Percentiles rank a stretch among this genome's conserved stretches.
Evolutionary conservation across 2,888 invertebrate species (phyloP).

Genomic region (Diogma glabrata): DNA sequence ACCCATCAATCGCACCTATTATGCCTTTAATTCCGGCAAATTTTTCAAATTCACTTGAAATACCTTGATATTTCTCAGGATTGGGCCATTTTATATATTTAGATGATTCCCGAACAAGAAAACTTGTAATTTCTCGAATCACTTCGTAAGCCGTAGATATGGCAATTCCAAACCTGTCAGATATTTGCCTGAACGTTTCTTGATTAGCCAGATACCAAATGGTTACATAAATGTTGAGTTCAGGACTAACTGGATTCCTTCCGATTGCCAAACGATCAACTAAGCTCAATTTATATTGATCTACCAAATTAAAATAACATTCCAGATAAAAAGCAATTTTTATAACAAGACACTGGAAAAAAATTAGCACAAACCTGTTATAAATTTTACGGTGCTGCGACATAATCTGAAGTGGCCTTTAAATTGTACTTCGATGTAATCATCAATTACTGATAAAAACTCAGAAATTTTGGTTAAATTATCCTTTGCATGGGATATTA

Average conservation of each 20-base stretch:
- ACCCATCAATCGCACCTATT: constrained; percentile 20
- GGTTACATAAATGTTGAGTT: background rate
- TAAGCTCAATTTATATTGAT: too few relatives aligned
- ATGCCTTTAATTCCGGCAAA: constrained; percentile 13
- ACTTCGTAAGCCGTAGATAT: background rate
- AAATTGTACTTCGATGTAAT: background rate
- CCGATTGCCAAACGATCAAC: too few relatives aligned
- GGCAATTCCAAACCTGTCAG: constrained; percentile 12
- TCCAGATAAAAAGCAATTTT: too few relatives aligned
- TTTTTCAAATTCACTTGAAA: constrained; percentile 7
- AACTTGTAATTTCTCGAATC: background rate
- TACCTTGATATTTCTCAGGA: background rate
- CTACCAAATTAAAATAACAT: too few relatives aligned
- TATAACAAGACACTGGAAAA: too few relatives aligned
- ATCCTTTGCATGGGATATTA: too few relatives aligned
- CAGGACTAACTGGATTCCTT: too few relatives aligned
- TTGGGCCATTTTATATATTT: constrained; percentile 18
- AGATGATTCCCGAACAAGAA: background rate
- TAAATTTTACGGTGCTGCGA: background rate
- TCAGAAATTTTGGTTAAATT: background rate
- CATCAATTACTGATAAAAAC: background rate
- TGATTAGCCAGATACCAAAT: constrained; percentile 11
- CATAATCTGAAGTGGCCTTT: background rate
- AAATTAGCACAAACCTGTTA: background rate
- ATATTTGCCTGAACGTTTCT: constrained; percentile 14